phyloP scores from a whole-genome alignment of 2,113 vertebrate genomes.

The Noctilio leporinus region DNA sequence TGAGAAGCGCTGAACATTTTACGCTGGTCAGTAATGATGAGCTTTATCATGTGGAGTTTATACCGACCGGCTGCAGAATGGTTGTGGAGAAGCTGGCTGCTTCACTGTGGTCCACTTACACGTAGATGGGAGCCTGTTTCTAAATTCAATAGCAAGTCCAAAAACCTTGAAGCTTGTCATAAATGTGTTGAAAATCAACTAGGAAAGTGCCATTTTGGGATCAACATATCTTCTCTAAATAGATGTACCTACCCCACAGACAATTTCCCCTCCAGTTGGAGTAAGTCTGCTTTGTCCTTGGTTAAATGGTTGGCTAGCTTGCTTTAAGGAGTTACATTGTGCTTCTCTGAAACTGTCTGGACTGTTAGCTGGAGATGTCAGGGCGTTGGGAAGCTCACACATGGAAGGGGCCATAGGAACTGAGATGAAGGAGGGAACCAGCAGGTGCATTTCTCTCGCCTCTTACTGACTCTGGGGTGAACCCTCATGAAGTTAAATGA shows the following conservation, averaged over 20 bases:
- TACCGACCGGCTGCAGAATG: fast-evolving
- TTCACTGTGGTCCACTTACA: background rate
- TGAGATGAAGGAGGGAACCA: background rate
- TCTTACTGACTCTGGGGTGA: background rate
- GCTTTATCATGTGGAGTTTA: background rate
- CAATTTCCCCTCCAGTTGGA: background rate
- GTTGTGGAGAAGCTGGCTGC: background rate
- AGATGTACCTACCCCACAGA: background rate
- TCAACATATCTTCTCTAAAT: background rate
- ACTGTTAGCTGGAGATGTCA: background rate
- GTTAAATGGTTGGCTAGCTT: background rate
- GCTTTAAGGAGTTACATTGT: background rate
- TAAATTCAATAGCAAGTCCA: background rate
- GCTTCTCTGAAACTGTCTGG: background rate
- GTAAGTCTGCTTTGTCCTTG: background rate
- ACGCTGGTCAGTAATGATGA: background rate
- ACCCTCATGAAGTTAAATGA: background rate
- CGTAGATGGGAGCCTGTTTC: background rate
- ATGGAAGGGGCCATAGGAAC: background rate
- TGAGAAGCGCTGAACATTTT: background rate
- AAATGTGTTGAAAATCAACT: background rate
- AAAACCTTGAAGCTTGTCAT: background rate
- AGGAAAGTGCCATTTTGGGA: background rate
- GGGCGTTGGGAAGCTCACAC: background rate
- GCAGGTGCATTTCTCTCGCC: fast-evolving